phyloP scores from a whole-genome alignment of 2,113 vertebrate genomes.

The Lophius piscatorius region DNA sequence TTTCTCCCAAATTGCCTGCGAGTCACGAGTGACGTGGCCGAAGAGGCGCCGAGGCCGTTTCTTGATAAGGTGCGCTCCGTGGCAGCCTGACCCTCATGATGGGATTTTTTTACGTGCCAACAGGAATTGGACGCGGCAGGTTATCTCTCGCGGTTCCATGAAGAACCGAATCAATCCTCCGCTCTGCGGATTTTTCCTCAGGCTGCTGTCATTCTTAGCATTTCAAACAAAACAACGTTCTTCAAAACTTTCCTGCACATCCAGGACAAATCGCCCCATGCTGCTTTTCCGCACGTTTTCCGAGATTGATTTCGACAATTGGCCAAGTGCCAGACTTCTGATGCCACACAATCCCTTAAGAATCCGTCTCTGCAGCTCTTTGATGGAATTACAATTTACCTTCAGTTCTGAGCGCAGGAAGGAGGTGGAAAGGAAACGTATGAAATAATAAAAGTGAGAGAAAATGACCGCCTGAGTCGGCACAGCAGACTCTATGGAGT shows the following conservation, averaged over 20 bases:
- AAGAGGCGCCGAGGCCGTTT: constrained; percentile 10
- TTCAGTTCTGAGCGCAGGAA: constrained; percentile 24
- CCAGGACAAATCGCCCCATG: too few relatives aligned
- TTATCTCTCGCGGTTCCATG: constrained; percentile 12
- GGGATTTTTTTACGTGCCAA: constrained; percentile 22
- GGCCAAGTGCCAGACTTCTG: constrained; percentile 18
- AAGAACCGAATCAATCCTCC: not conserved
- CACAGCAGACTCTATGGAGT: constrained; percentile 40
- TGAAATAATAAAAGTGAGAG: constrained; percentile 44
- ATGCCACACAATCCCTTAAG: constrained; percentile 32
- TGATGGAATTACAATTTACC: constrained; percentile 44
- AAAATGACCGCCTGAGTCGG: constrained; percentile 41
- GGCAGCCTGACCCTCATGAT: constrained; percentile 18
- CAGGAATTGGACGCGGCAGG: constrained; percentile 5
- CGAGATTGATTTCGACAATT: constrained; percentile 6
- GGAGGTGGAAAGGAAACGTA: constrained; percentile 8
- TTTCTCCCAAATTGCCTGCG: constrained; percentile 34
- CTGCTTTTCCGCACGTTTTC: constrained; percentile 17
- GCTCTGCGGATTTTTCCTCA: not conserved
- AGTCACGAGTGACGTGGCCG: constrained; percentile 33
- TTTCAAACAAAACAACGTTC: not conserved
- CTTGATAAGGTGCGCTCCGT: constrained; percentile 1
- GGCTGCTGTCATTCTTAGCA: not conserved
- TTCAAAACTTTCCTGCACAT: not conserved
- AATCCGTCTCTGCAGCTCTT: constrained; percentile 27